Evolutionary conservation across 1,140 invertebrate genomes (phyloP), one percentile per base, ranked within the genome.

Genomic region (Drosophila mauritiana): DNA sequence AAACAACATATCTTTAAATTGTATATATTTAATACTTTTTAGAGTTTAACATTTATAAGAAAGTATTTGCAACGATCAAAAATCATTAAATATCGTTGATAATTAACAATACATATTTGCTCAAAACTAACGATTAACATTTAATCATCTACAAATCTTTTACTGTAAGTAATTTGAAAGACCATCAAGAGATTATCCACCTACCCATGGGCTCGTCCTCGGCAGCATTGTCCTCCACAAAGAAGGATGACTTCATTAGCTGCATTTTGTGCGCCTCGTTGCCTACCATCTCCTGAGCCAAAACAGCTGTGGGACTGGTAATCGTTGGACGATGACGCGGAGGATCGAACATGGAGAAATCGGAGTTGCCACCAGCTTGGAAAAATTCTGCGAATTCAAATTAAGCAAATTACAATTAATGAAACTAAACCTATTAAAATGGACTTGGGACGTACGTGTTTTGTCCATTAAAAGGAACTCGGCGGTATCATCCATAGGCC

Each of bases 221-320:
- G 69, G 75, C 77, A 49, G 13, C 72, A 48, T 77, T 53, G 37
- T 91, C 78, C 0, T 85, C 88, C 2, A 70, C 54, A 34, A 92
- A 92, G 10, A 98, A 95, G 2, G 96, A 97, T 0, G 96, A 96
- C 91, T 98, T 98, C 97, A 97, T 97, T 6, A 97, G 92, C 83
- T 98, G 97, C 25, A 97, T 93, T 78, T 94, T 95, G 67, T 95
- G 94, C 25, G 94, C 93, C 70, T 95, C 94, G 1, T 95, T 94
- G 27, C 94, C 95, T 48, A 93, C 82, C 53, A 94, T 91, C 15
- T 93, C 93, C 12, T 82, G 57, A 3, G 95, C 95, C n/a, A 96
- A 91, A 40, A 93, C 91, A 3, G 93, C 92, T 0, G 93, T 94
- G 25, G 94, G 94, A 77, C 94, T 95, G 22, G 64, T 76, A 6